These are phyloP conservation scores for Sepiola atlantica DNA, from an alignment of 2,888 invertebrate genomes.

Conservation along the genomic window DNA sequence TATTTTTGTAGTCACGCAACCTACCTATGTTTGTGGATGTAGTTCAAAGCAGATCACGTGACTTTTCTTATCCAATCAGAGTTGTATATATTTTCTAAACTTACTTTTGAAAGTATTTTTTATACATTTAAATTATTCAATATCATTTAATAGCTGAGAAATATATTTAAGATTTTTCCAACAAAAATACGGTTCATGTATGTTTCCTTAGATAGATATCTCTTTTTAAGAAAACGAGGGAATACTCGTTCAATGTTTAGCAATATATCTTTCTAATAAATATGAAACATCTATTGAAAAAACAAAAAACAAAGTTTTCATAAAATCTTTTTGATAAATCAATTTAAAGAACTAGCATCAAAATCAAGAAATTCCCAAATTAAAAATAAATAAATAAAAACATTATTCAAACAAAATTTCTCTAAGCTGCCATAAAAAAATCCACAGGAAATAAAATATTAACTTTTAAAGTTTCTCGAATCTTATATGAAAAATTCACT, in stretches of 20 bases:
- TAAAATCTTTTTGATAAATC: background rate
- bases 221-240: background rate
- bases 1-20: too few relatives aligned
- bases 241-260: background rate
- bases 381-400: background rate
- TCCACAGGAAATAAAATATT: too few relatives aligned
- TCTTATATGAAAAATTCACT: too few relatives aligned
- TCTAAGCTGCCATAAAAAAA: background rate
- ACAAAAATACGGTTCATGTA: background rate
- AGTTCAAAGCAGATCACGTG: too few relatives aligned
- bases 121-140: too few relatives aligned
- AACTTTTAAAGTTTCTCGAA: too few relatives aligned
- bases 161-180: background rate
- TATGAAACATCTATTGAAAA: background rate
- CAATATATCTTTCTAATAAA: background rate
- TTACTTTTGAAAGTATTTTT: too few relatives aligned
- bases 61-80: too few relatives aligned
- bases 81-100: too few relatives aligned
- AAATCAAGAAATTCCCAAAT: background rate
- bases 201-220: background rate
- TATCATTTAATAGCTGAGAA: too few relatives aligned
- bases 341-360: background rate
- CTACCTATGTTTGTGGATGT: too few relatives aligned
- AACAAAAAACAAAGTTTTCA: background rate
- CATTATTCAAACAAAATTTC: background rate